These are phyloP conservation scores for Spheniscus humboldti DNA, from an alignment of 2,797 vertebrate genomes.

Conservation along the genomic window DNA sequence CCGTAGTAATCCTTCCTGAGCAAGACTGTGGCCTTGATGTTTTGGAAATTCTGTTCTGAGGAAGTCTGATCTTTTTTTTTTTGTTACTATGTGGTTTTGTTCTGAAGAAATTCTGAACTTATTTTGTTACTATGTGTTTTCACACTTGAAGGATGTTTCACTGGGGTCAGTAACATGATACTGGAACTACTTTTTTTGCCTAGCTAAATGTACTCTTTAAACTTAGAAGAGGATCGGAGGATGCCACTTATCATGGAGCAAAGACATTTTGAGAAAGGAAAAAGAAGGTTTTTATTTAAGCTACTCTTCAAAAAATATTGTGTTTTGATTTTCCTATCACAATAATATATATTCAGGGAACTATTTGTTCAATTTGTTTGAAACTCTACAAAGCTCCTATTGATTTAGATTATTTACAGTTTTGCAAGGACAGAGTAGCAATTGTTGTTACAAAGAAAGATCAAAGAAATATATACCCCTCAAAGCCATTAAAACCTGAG, in stretches of 20 bases:
- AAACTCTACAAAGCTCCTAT: neutral
- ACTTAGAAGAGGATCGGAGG: neutral
- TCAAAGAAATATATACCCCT: neutral
- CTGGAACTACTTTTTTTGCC: neutral
- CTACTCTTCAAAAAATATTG: neutral
- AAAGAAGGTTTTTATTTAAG: neutral
- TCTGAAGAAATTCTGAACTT: neutral
- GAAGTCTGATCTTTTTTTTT: neutral
- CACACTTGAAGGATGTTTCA: neutral
- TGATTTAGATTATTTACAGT: neutral
- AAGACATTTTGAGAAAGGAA: neutral
- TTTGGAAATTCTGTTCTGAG: neutral
- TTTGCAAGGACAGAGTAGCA: neutral
- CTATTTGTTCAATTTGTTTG: neutral
- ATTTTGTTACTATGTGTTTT: neutral
- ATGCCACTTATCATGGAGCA: neutral
- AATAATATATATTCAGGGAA: neutral
- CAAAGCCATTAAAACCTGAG: neutral
- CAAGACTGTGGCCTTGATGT: neutral
- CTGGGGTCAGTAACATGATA: neutral
- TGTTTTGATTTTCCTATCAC: neutral
- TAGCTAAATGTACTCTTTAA: neutral
- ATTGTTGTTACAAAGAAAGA: neutral
- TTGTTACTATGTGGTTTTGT: neutral
- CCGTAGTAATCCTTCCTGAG: neutral